Conservation (phyloP, 1,140 invertebrate genomes). For the Trigoniulus corallinus region DNA sequence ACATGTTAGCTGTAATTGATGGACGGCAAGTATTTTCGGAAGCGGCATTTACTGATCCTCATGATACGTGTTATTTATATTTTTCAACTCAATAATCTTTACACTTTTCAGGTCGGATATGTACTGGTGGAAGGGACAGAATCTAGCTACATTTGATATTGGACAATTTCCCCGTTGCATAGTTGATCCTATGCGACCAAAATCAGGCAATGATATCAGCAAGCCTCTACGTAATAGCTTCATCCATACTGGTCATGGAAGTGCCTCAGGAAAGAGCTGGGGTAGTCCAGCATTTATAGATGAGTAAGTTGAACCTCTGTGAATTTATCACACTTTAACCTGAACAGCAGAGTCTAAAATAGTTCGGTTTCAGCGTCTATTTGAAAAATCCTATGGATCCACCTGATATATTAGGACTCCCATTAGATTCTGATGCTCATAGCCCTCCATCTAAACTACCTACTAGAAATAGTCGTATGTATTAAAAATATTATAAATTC, state of each 20-base stretch:
- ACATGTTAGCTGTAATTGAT: slow-evolving; percentile 80
- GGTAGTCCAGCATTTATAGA: slow-evolving; percentile 66
- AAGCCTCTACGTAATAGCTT: slow-evolving; percentile 66
- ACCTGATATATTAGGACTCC: slow-evolving; percentile 45
- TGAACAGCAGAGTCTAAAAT: too few species aligned
- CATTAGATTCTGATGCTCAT: slow-evolving; percentile 17
- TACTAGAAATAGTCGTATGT: slow-evolving; percentile 22
- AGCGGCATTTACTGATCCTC: neutral
- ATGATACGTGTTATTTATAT: slow-evolving; percentile 1
- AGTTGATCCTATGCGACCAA: slow-evolving; percentile 46
- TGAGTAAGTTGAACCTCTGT: slow-evolving; percentile 27
- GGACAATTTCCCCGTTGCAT: slow-evolving; percentile 48
- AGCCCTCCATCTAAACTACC: slow-evolving; percentile 18
- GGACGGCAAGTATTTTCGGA: slow-evolving; percentile 34
- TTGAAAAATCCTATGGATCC: slow-evolving; percentile 67
- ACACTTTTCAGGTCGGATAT: slow-evolving; percentile 44
- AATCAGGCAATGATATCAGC: slow-evolving; percentile 50
- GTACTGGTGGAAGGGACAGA: slow-evolving; percentile 94
- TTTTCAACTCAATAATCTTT: slow-evolving; percentile 3
- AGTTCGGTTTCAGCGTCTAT: slow-evolving; percentile 38
- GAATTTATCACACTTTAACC: neutral
- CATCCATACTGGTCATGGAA: slow-evolving; percentile 51
- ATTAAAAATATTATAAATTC: too few species aligned
- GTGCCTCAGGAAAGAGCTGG: slow-evolving; percentile 56
- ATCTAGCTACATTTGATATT: slow-evolving; percentile 71